Evolutionary conservation across 1,140 invertebrate species (phyloP).

Genomic region (Achatina immaculata): DNA sequence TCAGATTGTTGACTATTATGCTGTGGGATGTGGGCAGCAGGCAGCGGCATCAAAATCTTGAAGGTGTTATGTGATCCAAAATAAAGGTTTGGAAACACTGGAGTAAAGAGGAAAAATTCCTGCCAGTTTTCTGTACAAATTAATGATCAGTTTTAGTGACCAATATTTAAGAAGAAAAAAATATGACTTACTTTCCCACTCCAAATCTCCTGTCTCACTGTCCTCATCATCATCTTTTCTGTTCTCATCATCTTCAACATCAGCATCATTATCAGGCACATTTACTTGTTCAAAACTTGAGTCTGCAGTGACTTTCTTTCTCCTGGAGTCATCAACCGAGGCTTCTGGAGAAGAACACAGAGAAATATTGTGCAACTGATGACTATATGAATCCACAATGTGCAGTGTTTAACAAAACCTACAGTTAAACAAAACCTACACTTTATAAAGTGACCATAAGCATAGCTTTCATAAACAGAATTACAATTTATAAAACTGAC

Average conservation of each 20-base stretch:
- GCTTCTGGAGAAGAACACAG: background rate
- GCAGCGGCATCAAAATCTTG: too few relatives aligned
- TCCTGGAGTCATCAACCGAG: conserved; percentile 30
- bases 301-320: conserved; percentile 64
- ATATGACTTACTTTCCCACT: conserved; percentile 61
- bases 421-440: too few relatives aligned
- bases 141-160: too few relatives aligned
- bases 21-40: too few relatives aligned
- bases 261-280: conserved; percentile 59
- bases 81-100: too few relatives aligned
- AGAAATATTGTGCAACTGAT: background rate
- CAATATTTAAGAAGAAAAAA: background rate
- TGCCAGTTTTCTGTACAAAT: too few relatives aligned
- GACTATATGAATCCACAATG: background rate
- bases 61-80: too few relatives aligned
- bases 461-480: too few relatives aligned
- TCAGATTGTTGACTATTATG: too few relatives aligned
- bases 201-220: conserved; percentile 50
- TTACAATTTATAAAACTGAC: too few relatives aligned
- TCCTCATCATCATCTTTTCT: conserved; percentile 62
- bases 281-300: conserved; percentile 60
- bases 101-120: too few relatives aligned
- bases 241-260: conserved; percentile 68
- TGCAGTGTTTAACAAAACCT: background rate
- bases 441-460: too few relatives aligned